A percentile compares a stretch with the other conserved stretches of the same genome.
These are phyloP conservation scores for Sebastes minor DNA, from an alignment of 2,797 vertebrate genomes.

Conservation along the genomic window DNA sequence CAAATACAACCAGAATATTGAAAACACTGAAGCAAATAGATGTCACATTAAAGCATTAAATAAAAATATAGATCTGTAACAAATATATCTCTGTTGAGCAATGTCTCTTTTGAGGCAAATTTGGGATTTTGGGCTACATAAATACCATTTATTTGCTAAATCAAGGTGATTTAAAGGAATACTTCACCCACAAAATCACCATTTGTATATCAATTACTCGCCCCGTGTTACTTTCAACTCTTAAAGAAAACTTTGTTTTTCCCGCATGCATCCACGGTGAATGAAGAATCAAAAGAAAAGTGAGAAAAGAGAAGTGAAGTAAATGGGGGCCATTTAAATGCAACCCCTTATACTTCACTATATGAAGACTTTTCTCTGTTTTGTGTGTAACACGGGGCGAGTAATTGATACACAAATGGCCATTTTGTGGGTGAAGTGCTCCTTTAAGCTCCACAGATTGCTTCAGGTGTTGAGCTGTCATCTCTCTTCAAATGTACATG, in stretches of 20 bases:
- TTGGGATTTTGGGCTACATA: neutral
- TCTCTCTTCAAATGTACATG: neutral
- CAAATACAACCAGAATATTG: neutral
- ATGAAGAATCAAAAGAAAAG: neutral
- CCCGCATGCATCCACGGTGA: no score
- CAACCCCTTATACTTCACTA: no score
- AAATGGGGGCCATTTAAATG: no score
- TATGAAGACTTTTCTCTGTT: no score
- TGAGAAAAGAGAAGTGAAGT: neutral
- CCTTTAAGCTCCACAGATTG: neutral
- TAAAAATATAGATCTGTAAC: neutral
- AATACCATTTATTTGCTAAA: neutral
- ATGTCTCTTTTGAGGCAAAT: neutral
- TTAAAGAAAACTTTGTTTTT: no score
- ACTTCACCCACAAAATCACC: no score
- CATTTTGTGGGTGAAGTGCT: neutral
- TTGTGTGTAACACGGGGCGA: rapidly evolving
- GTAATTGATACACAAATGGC: neutral
- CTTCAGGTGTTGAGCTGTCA: neutral
- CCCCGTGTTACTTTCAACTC: no score
- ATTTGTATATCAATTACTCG: no score
- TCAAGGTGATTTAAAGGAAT: neutral
- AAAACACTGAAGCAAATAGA: neutral
- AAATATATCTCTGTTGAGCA: neutral
- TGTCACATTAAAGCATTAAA: neutral